Percentiles rank a stretch among this genome's conserved stretches.
Evolutionary conservation across 2,113 vertebrate genomes (phyloP).

Genomic region (Verasper variegatus): DNA sequence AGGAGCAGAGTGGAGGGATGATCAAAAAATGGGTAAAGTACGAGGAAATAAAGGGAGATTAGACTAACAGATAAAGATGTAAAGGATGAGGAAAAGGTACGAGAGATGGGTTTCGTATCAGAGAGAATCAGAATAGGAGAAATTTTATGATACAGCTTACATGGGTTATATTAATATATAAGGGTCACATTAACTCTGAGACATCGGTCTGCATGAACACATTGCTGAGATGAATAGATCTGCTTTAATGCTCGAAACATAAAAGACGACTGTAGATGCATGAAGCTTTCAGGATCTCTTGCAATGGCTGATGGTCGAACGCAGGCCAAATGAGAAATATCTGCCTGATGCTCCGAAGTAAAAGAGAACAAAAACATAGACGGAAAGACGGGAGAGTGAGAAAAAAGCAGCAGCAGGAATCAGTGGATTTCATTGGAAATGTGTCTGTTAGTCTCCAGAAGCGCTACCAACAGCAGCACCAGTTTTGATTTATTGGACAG

Average conservation of each 20-base stretch:
- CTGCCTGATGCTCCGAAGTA: too few species aligned
- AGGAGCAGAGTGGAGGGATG: conserved; percentile 21
- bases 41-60: conserved; percentile 14
- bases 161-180: too few species aligned
- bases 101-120: neutral
- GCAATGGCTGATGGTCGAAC: conserved; percentile 6
- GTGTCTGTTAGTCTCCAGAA: neutral
- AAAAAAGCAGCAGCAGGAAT: too few species aligned
- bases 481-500: neutral
- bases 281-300: conserved; percentile 22
- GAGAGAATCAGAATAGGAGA: conserved; percentile 1
- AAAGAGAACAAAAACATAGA: neutral
- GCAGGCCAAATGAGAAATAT: neutral
- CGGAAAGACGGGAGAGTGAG: too few species aligned
- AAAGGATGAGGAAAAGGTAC: conserved; percentile 1
- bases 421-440: too few species aligned
- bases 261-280: neutral
- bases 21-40: conserved; percentile 34
- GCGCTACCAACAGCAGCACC: neutral
- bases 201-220: neutral
- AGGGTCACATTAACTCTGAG: neutral
- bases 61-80: neutral
- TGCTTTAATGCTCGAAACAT: neutral
- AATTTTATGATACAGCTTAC: neutral
- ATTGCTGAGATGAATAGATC: conserved; percentile 1